Conservation (phyloP, 2,113 vertebrate genomes). For the Trinectes maculatus region DNA sequence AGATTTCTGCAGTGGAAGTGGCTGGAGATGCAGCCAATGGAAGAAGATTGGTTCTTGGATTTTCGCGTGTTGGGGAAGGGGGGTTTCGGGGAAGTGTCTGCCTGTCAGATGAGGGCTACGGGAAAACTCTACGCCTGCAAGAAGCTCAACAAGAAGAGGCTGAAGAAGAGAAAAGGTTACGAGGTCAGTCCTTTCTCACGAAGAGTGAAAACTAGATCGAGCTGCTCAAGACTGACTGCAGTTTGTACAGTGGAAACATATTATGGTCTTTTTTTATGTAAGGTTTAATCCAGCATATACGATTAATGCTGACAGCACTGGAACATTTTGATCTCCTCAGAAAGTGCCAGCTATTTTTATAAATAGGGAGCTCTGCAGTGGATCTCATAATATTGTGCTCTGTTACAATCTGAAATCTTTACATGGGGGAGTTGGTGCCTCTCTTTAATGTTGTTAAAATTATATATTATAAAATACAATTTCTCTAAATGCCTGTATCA, state of each 20-base stretch:
- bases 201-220: neutral
- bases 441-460: neutral
- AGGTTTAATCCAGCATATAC: too few relatives aligned
- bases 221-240: too few relatives aligned
- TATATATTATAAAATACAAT: too few relatives aligned
- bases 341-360: conserved; percentile 53
- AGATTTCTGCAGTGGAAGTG: conserved; percentile 89
- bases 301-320: conserved; percentile 51
- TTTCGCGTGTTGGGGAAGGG: conserved; percentile 89
- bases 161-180: conserved; percentile 92
- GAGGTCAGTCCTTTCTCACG: conserved; percentile 77
- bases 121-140: conserved; percentile 95
- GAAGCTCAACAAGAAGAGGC: conserved; percentile 91
- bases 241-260: too few relatives aligned
- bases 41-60: conserved; percentile 90
- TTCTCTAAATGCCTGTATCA: too few relatives aligned
- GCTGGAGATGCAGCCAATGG: conserved; percentile 81
- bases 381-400: too few relatives aligned
- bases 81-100: conserved; percentile 91
- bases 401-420: too few relatives aligned
- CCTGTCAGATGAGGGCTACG: conserved; percentile 87
- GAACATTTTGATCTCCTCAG: conserved; percentile 63
- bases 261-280: too few relatives aligned
- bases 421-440: conserved; percentile 53
- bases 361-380: too few relatives aligned